Conservation (phyloP, 1,140 invertebrate species). For the Bicyclus anynana region DNA sequence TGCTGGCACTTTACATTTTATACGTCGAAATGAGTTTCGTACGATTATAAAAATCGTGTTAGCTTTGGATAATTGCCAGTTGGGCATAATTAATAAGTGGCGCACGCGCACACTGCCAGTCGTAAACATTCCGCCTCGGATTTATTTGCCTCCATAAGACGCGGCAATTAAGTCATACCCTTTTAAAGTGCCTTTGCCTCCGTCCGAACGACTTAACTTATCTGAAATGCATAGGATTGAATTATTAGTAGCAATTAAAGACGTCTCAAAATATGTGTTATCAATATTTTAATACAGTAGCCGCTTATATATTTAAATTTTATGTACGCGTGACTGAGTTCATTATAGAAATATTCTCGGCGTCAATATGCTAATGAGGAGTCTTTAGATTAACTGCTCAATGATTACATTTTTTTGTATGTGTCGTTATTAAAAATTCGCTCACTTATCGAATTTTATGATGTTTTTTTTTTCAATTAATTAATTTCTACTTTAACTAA, state of each 20-base stretch:
- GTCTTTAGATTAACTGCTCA: conserved; percentile 27
- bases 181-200: conserved; percentile 39
- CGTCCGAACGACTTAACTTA: conserved; percentile 54
- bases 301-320: conserved; percentile 71
- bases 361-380: conserved; percentile 49
- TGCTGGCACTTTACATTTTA: no score
- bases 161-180: conserved; percentile 62
- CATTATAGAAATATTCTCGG: conserved; percentile 61
- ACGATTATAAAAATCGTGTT: conserved; percentile 13
- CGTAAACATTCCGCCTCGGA: conserved; percentile 48
- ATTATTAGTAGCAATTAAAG: conserved; percentile 73
- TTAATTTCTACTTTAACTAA: no score
- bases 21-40: conserved; percentile 1
- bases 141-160: conserved; percentile 56
- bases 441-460: no score
- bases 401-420: conserved; percentile 19
- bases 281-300: conserved; percentile 75
- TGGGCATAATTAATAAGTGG: conserved; percentile 38
- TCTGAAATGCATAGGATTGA: conserved; percentile 65
- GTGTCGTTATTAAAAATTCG: no score
- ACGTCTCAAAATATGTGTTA: conserved; percentile 68
- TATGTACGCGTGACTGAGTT: conserved; percentile 68
- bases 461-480: no score
- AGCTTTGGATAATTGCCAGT: conserved; percentile 22
- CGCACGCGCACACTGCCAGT: conserved; percentile 39